phyloP scores from a whole-genome alignment of 2,888 invertebrate species.

The Lycophotia porphyrea region DNA sequence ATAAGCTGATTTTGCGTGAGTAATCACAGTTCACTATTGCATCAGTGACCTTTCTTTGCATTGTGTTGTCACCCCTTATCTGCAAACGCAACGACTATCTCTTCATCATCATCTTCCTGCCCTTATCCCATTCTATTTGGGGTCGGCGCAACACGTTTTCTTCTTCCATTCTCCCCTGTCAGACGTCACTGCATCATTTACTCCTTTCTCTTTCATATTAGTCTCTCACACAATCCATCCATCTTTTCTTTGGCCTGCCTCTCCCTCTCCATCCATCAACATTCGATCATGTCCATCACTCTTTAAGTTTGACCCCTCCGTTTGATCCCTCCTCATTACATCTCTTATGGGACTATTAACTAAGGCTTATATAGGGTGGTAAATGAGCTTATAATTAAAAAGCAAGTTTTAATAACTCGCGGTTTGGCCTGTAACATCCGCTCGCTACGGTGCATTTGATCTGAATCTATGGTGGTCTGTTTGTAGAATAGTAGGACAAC shows the following conservation, averaged over 20 bases:
- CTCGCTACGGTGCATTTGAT: slow-evolving; percentile 56
- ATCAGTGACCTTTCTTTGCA: slow-evolving; percentile 30
- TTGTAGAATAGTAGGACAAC: slow-evolving; percentile 63
- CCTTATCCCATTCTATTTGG: no score
- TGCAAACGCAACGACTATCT: slow-evolving; percentile 2
- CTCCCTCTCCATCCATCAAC: no score
- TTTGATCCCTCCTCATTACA: no score
- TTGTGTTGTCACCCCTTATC: neutral
- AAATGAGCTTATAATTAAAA: slow-evolving; percentile 24
- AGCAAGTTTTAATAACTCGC: slow-evolving; percentile 7
- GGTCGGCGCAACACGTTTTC: no score
- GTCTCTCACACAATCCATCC: no score
- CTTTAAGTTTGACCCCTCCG: no score
- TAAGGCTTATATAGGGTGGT: slow-evolving; percentile 8
- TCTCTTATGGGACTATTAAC: neutral
- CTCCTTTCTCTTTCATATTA: no score
- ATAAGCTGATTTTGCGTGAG: slow-evolving; percentile 7
- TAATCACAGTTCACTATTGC: slow-evolving; percentile 24
- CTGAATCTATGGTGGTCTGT: slow-evolving; percentile 59
- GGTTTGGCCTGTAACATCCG: slow-evolving; percentile 33
- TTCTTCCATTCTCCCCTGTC: no score
- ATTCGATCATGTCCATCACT: no score
- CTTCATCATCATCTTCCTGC: no score
- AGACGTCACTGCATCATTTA: no score
- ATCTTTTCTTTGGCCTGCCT: no score